A percentile compares a stretch with the other conserved stretches of the same genome.
phyloP scores from a whole-genome alignment of 1,140 invertebrate species.

The Lasioglossum baleicum region DNA sequence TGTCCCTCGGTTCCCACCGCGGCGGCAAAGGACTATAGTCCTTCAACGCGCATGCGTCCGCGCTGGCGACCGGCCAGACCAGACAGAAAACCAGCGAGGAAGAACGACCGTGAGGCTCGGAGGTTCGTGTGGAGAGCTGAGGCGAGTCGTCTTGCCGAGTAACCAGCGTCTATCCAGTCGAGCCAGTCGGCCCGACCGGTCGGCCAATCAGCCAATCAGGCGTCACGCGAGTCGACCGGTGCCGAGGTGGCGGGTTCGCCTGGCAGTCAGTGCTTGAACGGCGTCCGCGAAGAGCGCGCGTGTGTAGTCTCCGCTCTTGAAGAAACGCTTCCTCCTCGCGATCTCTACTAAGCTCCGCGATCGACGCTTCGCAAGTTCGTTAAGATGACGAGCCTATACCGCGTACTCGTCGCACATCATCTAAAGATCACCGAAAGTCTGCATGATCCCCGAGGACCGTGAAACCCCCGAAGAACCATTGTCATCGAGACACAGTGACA shows the following conservation, averaged over 20 bases:
- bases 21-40: slow-evolving; percentile 8
- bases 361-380: too few relatives aligned
- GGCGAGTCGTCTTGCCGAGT: slow-evolving; percentile 18
- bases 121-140: too few relatives aligned
- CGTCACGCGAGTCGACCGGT: slow-evolving; percentile 41
- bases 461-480: too few relatives aligned
- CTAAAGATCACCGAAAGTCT: too few relatives aligned
- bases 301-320: too few relatives aligned
- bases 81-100: slow-evolving; percentile 25
- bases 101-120: slow-evolving; percentile 55
- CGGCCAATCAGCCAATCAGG: slow-evolving; percentile 57
- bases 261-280: slow-evolving; percentile 44
- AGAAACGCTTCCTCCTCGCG: too few relatives aligned
- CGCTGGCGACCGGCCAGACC: not conserved
- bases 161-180: slow-evolving; percentile 42
- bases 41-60: slow-evolving; percentile 5
- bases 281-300: slow-evolving; percentile 12
- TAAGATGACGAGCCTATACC: not conserved
- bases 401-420: not conserved
- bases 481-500: not conserved
- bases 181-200: slow-evolving; percentile 38
- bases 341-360: too few relatives aligned
- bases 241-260: slow-evolving; percentile 31
- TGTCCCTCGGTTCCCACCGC: not conserved
- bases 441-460: too few relatives aligned